Evolutionary conservation across 2,888 invertebrate species (phyloP).

Genomic region (Phoronis australis): DNA sequence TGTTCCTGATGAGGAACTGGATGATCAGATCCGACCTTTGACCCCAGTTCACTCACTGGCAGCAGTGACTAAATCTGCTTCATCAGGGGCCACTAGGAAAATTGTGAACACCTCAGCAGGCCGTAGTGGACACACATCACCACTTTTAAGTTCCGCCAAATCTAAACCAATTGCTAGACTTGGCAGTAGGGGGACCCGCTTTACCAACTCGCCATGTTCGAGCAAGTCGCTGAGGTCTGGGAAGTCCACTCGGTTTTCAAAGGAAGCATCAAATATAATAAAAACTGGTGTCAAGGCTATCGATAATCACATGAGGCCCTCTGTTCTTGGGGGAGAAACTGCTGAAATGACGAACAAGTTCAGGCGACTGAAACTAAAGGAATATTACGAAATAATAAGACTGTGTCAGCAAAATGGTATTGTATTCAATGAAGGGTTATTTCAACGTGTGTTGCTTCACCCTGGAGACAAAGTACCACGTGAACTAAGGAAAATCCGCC

Average conservation of each 20-base stretch:
- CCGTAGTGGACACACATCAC: no score
- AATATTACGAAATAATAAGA: constrained; percentile 33
- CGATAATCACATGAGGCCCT: constrained; percentile 38
- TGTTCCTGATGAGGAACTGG: no score
- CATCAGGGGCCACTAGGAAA: no score
- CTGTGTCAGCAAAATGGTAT: constrained; percentile 35
- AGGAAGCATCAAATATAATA: constrained; percentile 34
- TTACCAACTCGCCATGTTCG: not conserved
- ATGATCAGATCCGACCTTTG: no score
- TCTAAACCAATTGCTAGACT: no score
- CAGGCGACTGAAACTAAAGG: constrained; percentile 35
- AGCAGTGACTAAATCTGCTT: no score
- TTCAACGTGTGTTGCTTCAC: constrained; percentile 35
- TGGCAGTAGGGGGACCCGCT: no score
- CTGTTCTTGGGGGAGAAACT: constrained; percentile 35
- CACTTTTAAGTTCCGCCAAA: no score
- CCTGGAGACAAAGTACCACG: constrained; percentile 34
- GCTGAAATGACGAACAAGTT: constrained; percentile 36
- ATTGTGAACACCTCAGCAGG: no score
- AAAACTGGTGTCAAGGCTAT: constrained; percentile 38
- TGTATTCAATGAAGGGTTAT: constrained; percentile 25
- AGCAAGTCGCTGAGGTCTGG: no score
- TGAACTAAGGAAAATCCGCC: constrained; percentile 23
- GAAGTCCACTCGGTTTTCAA: no score
- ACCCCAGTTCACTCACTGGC: no score